Conservation (phyloP, 2,888 invertebrate species). For the Blastobasis lacticolella region DNA sequence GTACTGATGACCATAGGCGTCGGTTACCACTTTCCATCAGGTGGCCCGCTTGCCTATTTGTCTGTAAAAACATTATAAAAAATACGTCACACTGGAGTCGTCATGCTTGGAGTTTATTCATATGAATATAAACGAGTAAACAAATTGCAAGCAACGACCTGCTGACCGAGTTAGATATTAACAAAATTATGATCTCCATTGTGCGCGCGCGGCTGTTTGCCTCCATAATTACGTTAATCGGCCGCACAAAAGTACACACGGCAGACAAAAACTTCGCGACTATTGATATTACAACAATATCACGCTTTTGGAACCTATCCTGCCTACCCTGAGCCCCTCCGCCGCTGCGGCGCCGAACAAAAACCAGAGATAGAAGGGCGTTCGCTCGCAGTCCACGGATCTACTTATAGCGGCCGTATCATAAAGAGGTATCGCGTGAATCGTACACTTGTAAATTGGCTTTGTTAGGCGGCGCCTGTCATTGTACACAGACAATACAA, state of each 20-base stretch:
- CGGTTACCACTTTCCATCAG: too few relatives aligned
- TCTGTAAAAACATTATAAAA: too few relatives aligned
- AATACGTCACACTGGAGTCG: too few relatives aligned
- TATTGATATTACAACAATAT: conserved; percentile 71
- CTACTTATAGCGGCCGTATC: conserved; percentile 50
- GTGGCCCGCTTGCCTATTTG: too few relatives aligned
- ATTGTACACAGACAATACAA: conserved; percentile 70
- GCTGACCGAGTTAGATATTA: conserved; percentile 6
- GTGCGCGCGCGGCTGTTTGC: conserved; percentile 11
- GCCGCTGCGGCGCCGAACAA: conserved; percentile 24
- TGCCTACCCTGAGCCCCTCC: conserved; percentile 34
- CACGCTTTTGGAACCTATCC: conserved; percentile 66
- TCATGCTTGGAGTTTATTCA: too few relatives aligned
- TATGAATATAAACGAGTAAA: too few relatives aligned
- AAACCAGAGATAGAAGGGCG: conserved; percentile 24
- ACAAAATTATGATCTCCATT: conserved; percentile 21
- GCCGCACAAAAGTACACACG: conserved; percentile 56
- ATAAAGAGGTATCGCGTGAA: conserved; percentile 70
- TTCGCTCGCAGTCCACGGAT: conserved; percentile 36
- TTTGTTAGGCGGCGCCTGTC: conserved; percentile 67
- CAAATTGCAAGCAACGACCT: conserved; percentile 7
- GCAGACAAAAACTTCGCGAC: conserved; percentile 63
- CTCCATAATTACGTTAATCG: conserved; percentile 57
- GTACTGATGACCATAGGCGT: too few relatives aligned
- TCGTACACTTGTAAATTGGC: conserved; percentile 70